A percentile compares a stretch with the other conserved stretches of the same genome.
phyloP scores from a whole-genome alignment of 2,113 vertebrate genomes.

The Entomyzon cyanotis region DNA sequence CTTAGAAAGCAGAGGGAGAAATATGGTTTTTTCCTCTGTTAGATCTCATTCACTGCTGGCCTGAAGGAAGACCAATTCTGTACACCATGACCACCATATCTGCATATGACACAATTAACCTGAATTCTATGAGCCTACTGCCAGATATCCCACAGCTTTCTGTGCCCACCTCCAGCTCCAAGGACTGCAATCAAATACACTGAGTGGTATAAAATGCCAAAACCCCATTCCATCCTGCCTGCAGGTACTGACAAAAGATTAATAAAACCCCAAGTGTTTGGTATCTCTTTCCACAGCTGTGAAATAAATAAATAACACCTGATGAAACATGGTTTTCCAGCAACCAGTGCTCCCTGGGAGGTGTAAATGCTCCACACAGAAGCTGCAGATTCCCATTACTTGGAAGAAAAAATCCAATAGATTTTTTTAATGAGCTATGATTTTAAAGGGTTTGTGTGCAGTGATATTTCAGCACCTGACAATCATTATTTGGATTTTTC shows the following conservation, averaged over 20 bases:
- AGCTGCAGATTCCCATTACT: neutral
- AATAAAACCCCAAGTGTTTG: neutral
- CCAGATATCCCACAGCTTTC: neutral
- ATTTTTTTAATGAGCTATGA: neutral
- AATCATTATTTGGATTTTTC: neutral
- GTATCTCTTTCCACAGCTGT: neutral
- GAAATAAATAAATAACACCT: neutral
- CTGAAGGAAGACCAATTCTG: neutral
- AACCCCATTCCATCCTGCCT: neutral
- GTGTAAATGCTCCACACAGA: neutral
- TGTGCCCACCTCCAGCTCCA: neutral
- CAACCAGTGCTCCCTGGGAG: neutral
- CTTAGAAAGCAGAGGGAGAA: neutral
- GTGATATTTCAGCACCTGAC: neutral
- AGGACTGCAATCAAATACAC: neutral
- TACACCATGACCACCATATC: rapidly evolving
- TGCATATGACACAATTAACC: neutral
- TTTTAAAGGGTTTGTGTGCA: neutral
- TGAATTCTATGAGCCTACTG: neutral
- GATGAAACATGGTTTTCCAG: neutral
- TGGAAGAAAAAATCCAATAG: neutral
- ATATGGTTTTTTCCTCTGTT: neutral
- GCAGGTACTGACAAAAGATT: neutral
- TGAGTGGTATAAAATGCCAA: neutral
- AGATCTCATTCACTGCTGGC: neutral